Conservation (phyloP, 2,113 vertebrate genomes). For the Plecotus auritus region DNA sequence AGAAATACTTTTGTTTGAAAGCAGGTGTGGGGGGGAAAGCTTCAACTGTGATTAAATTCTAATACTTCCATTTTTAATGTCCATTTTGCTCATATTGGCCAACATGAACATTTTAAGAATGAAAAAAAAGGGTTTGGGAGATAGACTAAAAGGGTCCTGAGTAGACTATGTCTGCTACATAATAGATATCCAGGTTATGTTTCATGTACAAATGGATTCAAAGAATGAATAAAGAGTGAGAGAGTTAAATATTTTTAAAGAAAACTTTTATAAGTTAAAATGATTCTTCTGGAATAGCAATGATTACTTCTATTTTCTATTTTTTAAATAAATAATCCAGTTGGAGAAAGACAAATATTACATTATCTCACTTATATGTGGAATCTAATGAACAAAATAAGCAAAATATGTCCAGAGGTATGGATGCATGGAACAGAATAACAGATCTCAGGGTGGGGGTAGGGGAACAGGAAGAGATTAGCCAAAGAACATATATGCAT, state of each 20-base stretch:
- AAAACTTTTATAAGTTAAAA: background rate
- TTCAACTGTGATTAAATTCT: background rate
- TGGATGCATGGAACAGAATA: background rate
- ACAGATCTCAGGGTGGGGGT: background rate
- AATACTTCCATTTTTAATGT: background rate
- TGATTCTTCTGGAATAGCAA: background rate
- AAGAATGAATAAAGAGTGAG: background rate
- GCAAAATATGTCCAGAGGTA: background rate
- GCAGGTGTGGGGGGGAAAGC: background rate
- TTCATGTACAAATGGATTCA: background rate
- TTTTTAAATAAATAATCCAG: background rate
- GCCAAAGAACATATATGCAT: too few species aligned
- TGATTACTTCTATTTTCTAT: background rate
- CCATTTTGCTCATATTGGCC: background rate
- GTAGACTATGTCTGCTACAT: background rate
- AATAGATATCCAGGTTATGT: background rate
- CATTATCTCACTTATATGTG: background rate
- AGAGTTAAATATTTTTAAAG: background rate
- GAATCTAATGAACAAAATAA: background rate
- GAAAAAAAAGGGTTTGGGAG: background rate
- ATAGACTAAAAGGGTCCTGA: background rate
- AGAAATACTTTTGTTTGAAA: background rate
- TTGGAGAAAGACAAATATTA: too few species aligned
- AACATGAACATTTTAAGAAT: background rate
- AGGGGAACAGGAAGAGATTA: too few species aligned